These are phyloP conservation scores for Ceratina japonica DNA, from an alignment of 1,140 invertebrate species.

Conservation along the genomic window DNA sequence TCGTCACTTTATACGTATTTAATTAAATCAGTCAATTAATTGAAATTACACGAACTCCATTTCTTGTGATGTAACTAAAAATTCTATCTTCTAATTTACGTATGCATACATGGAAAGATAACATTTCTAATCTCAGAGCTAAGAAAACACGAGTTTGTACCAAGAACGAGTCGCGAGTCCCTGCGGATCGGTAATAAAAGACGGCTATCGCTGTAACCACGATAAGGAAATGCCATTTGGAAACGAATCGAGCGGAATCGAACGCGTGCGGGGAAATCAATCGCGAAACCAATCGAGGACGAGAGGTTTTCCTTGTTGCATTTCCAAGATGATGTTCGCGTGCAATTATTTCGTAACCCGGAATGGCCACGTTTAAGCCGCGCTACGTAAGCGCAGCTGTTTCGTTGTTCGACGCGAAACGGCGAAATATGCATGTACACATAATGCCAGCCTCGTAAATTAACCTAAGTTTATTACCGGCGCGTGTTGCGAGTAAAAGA, in stretches of 20 bases:
- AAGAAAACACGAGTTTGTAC: too few relatives aligned
- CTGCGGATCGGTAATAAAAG: neutral
- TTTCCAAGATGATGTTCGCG: constrained; percentile 8
- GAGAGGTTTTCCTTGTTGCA: neutral
- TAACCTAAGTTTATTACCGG: constrained; percentile 26
- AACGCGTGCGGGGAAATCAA: constrained; percentile 1
- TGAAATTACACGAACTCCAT: too few relatives aligned
- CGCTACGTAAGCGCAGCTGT: neutral
- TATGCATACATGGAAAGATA: too few relatives aligned
- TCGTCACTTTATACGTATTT: too few relatives aligned
- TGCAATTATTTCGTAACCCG: constrained; percentile 19
- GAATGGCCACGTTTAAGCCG: neutral
- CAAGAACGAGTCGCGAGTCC: neutral
- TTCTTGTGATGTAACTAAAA: too few relatives aligned
- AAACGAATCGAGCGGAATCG: neutral
- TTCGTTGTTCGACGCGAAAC: neutral
- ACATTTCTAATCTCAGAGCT: too few relatives aligned
- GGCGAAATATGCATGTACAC: neutral
- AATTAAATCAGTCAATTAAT: too few relatives aligned
- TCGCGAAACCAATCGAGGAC: constrained; percentile 5
- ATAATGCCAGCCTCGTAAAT: neutral
- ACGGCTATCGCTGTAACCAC: neutral
- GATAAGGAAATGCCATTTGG: neutral
- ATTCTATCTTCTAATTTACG: too few relatives aligned
- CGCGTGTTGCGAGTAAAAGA: neutral